Percentiles rank a stretch among this genome's conserved stretches.
Conservation (phyloP, 2,113 vertebrate genomes). For the Platanista minor region DNA sequence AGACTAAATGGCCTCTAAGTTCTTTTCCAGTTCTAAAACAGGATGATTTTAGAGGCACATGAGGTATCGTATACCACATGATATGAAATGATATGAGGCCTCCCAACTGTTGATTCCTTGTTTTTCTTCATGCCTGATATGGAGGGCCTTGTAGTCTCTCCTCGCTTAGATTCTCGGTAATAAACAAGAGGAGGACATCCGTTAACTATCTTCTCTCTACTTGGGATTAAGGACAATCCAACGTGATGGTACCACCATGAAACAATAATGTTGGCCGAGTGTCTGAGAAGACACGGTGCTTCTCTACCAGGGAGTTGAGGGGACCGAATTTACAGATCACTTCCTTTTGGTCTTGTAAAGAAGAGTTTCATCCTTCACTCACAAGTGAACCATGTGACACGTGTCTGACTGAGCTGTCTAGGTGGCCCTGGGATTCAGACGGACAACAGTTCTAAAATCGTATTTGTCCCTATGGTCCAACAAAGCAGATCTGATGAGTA, state of each 20-base stretch:
- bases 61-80: not conserved
- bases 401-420: not conserved
- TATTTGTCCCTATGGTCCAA: not conserved
- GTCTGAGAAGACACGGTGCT: not conserved
- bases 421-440: not conserved
- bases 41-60: not conserved
- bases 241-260: not conserved
- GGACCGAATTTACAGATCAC: not conserved
- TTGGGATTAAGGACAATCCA: not conserved
- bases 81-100: not conserved
- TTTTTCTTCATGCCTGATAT: not conserved
- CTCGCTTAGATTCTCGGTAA: not conserved
- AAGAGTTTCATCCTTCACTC: not conserved
- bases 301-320: not conserved
- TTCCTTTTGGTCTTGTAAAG: not conserved
- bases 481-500: not conserved
- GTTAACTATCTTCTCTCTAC: not conserved
- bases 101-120: not conserved
- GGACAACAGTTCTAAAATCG: not conserved
- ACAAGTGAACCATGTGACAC: not conserved
- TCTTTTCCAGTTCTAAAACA: conserved; percentile 24
- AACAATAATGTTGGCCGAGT: not conserved
- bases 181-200: not conserved
- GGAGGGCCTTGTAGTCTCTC: not conserved
- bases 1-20: conserved; percentile 3